phyloP scores from a whole-genome alignment of 2,888 invertebrate genomes.

The Rutpela maculata region DNA sequence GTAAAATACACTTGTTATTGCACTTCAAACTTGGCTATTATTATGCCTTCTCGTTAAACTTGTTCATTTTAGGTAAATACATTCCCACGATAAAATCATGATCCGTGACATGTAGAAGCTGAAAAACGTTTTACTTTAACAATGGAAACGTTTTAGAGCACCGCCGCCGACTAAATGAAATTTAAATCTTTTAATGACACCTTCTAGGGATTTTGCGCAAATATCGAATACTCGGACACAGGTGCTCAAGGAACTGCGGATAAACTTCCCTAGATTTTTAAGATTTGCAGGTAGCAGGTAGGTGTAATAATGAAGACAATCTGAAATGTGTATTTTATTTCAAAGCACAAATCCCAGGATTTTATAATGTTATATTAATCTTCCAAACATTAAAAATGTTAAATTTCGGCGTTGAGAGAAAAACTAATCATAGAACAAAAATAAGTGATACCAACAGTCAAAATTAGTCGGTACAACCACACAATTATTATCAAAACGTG shows the following conservation, averaged over 20 bases:
- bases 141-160: constrained; percentile 61
- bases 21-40: constrained; percentile 48
- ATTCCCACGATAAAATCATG: constrained; percentile 56
- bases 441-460: no score
- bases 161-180: constrained; percentile 63
- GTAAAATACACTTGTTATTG: constrained; percentile 47
- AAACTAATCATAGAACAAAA: no score
- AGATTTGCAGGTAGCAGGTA: constrained; percentile 14
- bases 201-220: constrained; percentile 43
- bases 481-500: no score
- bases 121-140: constrained; percentile 54
- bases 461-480: no score
- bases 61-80: constrained; percentile 25
- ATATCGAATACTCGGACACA: constrained; percentile 3
- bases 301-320: not conserved
- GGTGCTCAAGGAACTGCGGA: constrained; percentile 10
- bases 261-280: constrained; percentile 17
- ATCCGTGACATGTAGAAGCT: constrained; percentile 49
- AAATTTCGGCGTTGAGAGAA: no score
- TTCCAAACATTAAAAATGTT: no score
- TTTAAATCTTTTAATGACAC: constrained; percentile 65
- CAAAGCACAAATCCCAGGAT: no score
- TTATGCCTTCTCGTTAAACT: not conserved
- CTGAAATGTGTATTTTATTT: not conserved
- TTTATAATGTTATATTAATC: no score